These are phyloP conservation scores for Nerophis lumbriciformis DNA, from an alignment of 2,113 vertebrate species.

Conservation along the genomic window DNA sequence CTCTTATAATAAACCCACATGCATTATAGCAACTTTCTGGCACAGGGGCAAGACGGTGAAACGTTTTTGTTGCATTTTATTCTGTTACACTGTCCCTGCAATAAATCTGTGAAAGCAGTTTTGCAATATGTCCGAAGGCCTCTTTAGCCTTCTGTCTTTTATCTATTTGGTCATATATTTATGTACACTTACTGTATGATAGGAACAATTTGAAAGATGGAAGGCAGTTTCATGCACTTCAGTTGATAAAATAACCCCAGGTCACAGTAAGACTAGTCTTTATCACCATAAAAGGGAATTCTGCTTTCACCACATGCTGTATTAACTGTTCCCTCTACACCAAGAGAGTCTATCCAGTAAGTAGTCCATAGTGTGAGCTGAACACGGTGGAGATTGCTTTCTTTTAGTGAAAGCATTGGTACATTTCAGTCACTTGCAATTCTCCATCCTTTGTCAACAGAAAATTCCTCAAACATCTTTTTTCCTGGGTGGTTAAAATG, in stretches of 20 bases:
- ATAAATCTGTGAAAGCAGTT: not conserved
- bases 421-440: not conserved
- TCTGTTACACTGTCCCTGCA: not conserved
- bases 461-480: not conserved
- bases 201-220: not conserved
- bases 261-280: not conserved
- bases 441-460: not conserved
- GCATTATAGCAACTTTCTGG: constrained; percentile 2
- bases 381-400: not conserved
- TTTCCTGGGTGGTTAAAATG: not conserved
- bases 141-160: not conserved
- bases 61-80: not conserved
- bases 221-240: not conserved
- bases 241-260: not conserved
- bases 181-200: not conserved
- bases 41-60: not conserved
- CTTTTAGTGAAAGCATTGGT: not conserved
- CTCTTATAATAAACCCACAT: constrained; percentile 24
- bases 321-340: constrained; percentile 1
- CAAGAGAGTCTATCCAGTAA: not conserved
- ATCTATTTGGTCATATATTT: constrained; percentile 5
- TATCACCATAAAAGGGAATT: constrained; percentile 11
- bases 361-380: not conserved
- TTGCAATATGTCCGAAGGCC: not conserved
- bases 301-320: not conserved